Evolutionary conservation across 2,888 invertebrate species (phyloP), one percentile per base, ranked within the genome.

Genomic region (Drosophila borborema): DNA sequence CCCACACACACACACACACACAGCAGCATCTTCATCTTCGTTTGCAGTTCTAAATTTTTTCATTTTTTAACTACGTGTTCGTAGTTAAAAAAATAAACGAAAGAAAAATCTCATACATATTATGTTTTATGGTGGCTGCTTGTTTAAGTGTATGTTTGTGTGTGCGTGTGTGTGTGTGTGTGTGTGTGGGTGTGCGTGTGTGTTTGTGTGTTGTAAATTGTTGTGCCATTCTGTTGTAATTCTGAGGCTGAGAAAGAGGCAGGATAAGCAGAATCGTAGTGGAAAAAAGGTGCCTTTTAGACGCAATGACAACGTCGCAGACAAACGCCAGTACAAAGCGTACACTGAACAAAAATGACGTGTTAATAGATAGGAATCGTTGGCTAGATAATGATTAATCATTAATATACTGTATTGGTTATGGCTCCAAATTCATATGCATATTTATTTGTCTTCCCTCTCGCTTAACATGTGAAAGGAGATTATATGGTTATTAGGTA

Each of bases 21-120:
- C 12, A 41, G 40, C 77, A 60, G 61, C 64, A 70, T 82, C 79
- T 71, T 72, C 75, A 69, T 72, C 79, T 84, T 79, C 74, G 72
- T 78, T 80, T 73, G 77, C 84, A 74, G 80, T 69, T 83, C 77
- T 74, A 62, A 70, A 86, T 72, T 74, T 80, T 91, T 90, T 90
- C 70, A 54, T 75, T 72, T 77, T 78, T 85, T 87, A 84, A 84
- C 84, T 84, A 84, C 84, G 84, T 85, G 82, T 78, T 82, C 86
- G 88, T 84, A 87, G 88, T 84, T 87, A 87, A 87, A 84, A 49
- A 84, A 77, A 51, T 34, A 31, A 49, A 49, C 45, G 49, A 34
- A 49, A 49, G 49, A 18, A 31, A 79, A 77, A 78, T 79, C 77
- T 79, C 77, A 78, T 79, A 78, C 77, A 79, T 79, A 78, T 78